These are phyloP conservation scores for Strix aluco DNA, from an alignment of 2,113 vertebrate genomes.

Conservation along the genomic window DNA sequence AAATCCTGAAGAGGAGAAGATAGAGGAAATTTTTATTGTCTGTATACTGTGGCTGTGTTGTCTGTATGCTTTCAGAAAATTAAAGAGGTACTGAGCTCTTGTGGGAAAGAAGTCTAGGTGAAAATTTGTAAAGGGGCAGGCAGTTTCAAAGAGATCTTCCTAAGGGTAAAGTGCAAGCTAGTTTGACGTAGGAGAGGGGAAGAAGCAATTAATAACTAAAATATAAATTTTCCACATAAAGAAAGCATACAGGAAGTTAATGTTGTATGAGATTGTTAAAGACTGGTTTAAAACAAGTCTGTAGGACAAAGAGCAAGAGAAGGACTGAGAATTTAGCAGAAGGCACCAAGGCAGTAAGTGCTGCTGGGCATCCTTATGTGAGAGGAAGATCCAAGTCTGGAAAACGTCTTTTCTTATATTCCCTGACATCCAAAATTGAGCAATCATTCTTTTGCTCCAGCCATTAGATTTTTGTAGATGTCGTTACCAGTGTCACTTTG, in stretches of 20 bases:
- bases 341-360: background rate
- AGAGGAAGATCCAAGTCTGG: background rate
- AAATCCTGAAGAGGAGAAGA: background rate
- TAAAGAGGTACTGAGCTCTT: background rate
- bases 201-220: background rate
- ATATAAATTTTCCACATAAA: background rate
- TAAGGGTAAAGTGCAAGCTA: no score
- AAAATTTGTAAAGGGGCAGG: background rate
- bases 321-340: background rate
- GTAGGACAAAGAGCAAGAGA: background rate
- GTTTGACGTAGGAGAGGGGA: background rate
- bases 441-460: background rate
- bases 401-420: background rate
- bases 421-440: background rate
- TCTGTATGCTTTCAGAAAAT: background rate
- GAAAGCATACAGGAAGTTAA: background rate
- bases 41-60: background rate
- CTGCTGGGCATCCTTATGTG: background rate
- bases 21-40: background rate
- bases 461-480: background rate
- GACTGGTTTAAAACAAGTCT: background rate
- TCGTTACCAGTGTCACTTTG: background rate
- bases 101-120: background rate
- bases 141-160: background rate
- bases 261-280: background rate